These are phyloP conservation scores for Ischnus inquisitorius DNA, from an alignment of 2,888 invertebrate species.

Conservation along the genomic window DNA sequence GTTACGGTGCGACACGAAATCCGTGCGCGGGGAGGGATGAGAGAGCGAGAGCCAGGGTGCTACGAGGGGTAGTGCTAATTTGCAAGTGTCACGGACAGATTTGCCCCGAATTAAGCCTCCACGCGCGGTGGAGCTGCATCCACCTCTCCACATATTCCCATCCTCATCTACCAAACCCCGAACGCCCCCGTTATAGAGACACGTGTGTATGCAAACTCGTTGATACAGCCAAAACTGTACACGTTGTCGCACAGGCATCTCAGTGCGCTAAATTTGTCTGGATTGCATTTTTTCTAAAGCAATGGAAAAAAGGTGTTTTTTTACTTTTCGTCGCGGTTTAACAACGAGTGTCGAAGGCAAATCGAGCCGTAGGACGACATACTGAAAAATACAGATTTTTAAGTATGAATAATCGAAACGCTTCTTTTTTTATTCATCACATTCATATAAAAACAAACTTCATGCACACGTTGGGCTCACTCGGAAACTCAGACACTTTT, in stretches of 20 bases:
- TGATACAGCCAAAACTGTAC: background rate
- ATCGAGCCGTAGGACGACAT: too few species aligned
- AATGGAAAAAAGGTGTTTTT: background rate
- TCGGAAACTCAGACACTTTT: too few species aligned
- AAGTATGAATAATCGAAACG: too few species aligned
- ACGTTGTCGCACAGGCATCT: background rate
- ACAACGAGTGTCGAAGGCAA: too few species aligned
- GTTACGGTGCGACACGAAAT: slow-evolving; percentile 54
- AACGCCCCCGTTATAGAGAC: background rate
- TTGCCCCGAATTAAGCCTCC: slow-evolving; percentile 70
- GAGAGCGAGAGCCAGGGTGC: slow-evolving; percentile 30
- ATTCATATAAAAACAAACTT: too few species aligned
- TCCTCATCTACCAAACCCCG: slow-evolving; percentile 18
- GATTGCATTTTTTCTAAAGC: background rate
- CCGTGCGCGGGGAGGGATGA: slow-evolving; percentile 2
- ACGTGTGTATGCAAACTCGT: background rate
- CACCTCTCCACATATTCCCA: slow-evolving; percentile 40
- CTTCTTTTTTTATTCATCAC: too few species aligned
- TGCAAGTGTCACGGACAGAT: slow-evolving; percentile 73
- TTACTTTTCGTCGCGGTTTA: background rate
- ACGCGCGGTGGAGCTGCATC: slow-evolving; percentile 40
- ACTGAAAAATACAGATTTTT: too few species aligned
- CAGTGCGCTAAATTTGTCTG: background rate
- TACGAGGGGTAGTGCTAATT: slow-evolving; percentile 69
- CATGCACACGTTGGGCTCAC: too few species aligned